Percentiles rank a stretch among this genome's conserved stretches.
These are phyloP conservation scores for Dicrurus megarhynchus DNA, from an alignment of 2,113 vertebrate species.

Conservation along the genomic window DNA sequence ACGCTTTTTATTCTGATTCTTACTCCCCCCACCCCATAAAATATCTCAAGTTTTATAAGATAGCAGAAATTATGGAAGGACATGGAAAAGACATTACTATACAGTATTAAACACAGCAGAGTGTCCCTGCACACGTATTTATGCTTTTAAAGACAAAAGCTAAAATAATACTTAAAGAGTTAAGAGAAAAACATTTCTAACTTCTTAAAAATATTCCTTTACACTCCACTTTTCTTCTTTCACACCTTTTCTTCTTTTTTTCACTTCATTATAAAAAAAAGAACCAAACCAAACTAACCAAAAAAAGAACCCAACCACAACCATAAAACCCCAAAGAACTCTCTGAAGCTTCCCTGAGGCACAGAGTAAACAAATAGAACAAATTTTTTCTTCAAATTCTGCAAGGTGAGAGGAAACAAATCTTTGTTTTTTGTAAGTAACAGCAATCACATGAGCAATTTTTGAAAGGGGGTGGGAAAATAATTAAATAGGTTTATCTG, in stretches of 20 bases:
- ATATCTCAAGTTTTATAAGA: conserved; percentile 18
- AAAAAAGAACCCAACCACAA: not conserved
- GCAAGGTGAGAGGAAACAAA: not conserved
- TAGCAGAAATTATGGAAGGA: not conserved
- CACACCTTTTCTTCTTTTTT: not conserved
- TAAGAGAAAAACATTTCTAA: not conserved
- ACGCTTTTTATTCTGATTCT: not conserved
- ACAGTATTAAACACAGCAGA: not conserved
- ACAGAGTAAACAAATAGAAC: not conserved
- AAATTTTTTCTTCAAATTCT: not conserved
- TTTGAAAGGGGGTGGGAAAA: not conserved
- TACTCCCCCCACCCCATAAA: not conserved
- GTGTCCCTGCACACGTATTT: not conserved
- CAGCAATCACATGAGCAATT: not conserved
- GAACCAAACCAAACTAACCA: not conserved
- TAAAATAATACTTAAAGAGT: not conserved
- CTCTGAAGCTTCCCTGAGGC: not conserved
- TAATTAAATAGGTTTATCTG: not conserved
- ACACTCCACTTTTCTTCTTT: not conserved
- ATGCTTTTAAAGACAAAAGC: not conserved
- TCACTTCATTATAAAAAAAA: not conserved
- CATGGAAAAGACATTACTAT: conserved; percentile 48
- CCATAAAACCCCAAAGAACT: not conserved
- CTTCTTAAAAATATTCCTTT: not conserved
- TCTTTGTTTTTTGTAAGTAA: not conserved